Evolutionary conservation across 2,888 invertebrate species (phyloP), one percentile per base, ranked within the genome.

Genomic region (Epinotia brunnichana): DNA sequence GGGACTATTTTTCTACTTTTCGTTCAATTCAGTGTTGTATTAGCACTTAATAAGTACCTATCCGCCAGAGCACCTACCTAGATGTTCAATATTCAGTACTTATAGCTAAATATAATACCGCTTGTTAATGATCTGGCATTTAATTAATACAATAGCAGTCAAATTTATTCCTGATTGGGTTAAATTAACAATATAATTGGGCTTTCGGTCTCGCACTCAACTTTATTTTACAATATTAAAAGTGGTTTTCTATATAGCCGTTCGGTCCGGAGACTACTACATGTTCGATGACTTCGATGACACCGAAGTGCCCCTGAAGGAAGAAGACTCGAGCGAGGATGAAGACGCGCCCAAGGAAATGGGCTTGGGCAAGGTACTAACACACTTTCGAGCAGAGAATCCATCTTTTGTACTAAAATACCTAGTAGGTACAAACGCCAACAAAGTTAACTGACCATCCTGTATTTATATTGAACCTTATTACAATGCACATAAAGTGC

Each of bases 201-300:
- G 72, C 72, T 64, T 56, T 62, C 48, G 70, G 72, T 60, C 75
- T 77, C 79, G 77, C 64, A 11, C 29, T 73, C 35, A 69, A 71
- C 24, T 62, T 72, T 39, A 73, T 67, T 19, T 62, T 39, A 15
- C n/a, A 51, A 51, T 64, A 41, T 41, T 35, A 41, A 54, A 29
- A 19, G 3, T 7, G 62, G 0, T 75, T 74, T 80, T 76, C 57
- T 81, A 79, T 90, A 86, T 93, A 99, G 99, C 99, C 67, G 96
- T 99, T 74, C 96, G 99, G 67, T 99, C 99, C 74, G 99, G 99
- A 19, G 99, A 99, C 92, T 99, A 99, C 93, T 99, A 99, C 93
- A 98, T 99, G 98, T 99, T 99, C 93, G 99, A 99, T 84, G 98
- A 99, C 79, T 95, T 97, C 83, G 96, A 97, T 81, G 97, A 97